Evolutionary conservation across 1,140 invertebrate genomes (phyloP).

Genomic region (Lepidurus apus): DNA sequence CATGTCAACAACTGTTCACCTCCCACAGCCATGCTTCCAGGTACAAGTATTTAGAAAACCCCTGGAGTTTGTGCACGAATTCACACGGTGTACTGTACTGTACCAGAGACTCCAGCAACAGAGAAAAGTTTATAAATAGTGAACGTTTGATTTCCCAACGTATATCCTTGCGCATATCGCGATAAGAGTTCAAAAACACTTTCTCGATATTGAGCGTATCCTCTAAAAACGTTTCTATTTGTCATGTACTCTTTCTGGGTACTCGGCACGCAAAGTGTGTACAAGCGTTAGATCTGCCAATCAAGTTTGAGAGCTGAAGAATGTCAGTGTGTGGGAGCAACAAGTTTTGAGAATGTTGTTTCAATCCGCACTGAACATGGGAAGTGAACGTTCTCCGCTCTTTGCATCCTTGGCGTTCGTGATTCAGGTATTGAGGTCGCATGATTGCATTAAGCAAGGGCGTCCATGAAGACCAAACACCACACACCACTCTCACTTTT

Average conservation of each 20-base stretch:
- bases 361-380: neutral
- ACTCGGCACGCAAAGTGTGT: too few relatives aligned
- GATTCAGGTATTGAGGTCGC: conserved; percentile 21
- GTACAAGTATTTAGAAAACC: neutral
- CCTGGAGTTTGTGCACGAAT: neutral
- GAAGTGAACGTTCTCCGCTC: neutral
- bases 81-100: neutral
- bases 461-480: conserved; percentile 25
- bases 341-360: conserved; percentile 30
- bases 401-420: neutral
- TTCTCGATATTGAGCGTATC: too few relatives aligned
- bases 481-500: conserved; percentile 24
- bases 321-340: conserved; percentile 33
- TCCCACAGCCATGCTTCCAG: neutral
- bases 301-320: neutral
- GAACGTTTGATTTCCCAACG: too few relatives aligned
- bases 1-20: conserved; percentile 14
- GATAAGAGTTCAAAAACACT: too few relatives aligned
- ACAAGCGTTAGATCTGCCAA: too few relatives aligned
- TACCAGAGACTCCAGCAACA: neutral
- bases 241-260: too few relatives aligned
- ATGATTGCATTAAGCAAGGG: conserved; percentile 10
- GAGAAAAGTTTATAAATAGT: too few relatives aligned
- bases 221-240: too few relatives aligned
- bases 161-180: too few relatives aligned